Base-by-base conservation (phyloP, 1,140 invertebrate species). In the Habropoda laboriosa region DNA sequence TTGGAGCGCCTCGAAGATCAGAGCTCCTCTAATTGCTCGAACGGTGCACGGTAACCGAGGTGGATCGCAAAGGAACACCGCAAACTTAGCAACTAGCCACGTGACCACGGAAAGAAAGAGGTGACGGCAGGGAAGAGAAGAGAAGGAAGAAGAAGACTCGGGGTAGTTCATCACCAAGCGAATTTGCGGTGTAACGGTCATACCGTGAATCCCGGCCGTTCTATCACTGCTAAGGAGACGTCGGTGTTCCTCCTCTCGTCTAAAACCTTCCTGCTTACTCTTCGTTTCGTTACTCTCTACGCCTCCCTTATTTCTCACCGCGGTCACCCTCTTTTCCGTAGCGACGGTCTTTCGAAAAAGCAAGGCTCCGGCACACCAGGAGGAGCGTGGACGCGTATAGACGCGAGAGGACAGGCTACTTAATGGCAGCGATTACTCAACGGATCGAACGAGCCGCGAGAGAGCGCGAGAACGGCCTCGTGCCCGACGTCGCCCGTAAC, bases 351-450 rank as follows among this genome's bases (percentile, higher is more conserved):
- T 85, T 73, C 72, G 21, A 83, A 80, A 82, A 80, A 72, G 40
- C 55, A 51, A 64, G n/a, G n/a, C n/a, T 38, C 42, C 45, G 16
- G n/a, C 53, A 42, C 40, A n/a, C n/a, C n/a, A n/a, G n/a, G n/a
- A n/a, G n/a, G n/a, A n/a, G n/a, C n/a, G n/a, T n/a, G n/a, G n/a
- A n/a, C 57, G 70, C 60, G 60, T 49, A 68, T 66, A 74, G 75
- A 82, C 66, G 71, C 80, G 88, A 87, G 85, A 90, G 83, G 91
- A 92, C 91, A 91, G 91, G 87, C 89, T 92, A 87, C 84, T 92
- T 92, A 92, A 93, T 93, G 91, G 86, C 73, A 57, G 79, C 88
- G 88, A 93, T 93, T 93, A 92, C 89, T 92, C 92, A 93, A 87
- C 88, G 89, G 88, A 92, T 92, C 91, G 92, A 92, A 92, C 86